These are phyloP conservation scores for Hippocampus comes DNA, from an alignment of 2,113 vertebrate species.

Conservation along the genomic window DNA sequence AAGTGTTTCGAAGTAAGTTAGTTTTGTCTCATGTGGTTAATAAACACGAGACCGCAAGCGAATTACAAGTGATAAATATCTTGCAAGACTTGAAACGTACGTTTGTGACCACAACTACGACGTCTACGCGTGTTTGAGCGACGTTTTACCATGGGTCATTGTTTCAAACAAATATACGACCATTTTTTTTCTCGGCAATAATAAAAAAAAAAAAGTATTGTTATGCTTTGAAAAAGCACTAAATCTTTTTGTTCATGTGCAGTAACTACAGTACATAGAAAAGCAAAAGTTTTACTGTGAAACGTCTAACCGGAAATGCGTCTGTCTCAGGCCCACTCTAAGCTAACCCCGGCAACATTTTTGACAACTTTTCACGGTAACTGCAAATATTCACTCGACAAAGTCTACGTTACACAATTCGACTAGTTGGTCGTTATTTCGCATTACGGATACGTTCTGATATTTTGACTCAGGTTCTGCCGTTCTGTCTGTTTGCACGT, in stretches of 20 bases:
- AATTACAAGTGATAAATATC: no score
- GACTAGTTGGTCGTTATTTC: neutral
- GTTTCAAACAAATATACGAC: neutral
- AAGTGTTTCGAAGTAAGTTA: neutral
- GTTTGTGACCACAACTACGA: neutral
- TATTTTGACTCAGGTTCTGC: neutral
- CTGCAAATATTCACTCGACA: neutral
- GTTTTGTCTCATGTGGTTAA: neutral
- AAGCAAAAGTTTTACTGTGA: slow-evolving; percentile 31
- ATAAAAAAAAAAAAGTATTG: neutral
- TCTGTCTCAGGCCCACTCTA: rapidly evolving
- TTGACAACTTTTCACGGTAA: slow-evolving; percentile 34
- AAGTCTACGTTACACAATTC: neutral
- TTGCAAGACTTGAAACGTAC: neutral
- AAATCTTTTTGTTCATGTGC: neutral
- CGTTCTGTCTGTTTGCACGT: neutral
- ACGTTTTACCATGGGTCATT: neutral
- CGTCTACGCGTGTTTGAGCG: neutral
- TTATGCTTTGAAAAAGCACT: neutral
- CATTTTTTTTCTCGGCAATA: neutral
- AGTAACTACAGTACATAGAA: neutral
- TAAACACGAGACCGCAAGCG: neutral
- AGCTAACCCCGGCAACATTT: neutral
- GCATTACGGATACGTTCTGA: neutral
- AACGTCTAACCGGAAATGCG: slow-evolving; percentile 18